phyloP scores from a whole-genome alignment of 1,140 invertebrate genomes.

The Aplysia californica region DNA sequence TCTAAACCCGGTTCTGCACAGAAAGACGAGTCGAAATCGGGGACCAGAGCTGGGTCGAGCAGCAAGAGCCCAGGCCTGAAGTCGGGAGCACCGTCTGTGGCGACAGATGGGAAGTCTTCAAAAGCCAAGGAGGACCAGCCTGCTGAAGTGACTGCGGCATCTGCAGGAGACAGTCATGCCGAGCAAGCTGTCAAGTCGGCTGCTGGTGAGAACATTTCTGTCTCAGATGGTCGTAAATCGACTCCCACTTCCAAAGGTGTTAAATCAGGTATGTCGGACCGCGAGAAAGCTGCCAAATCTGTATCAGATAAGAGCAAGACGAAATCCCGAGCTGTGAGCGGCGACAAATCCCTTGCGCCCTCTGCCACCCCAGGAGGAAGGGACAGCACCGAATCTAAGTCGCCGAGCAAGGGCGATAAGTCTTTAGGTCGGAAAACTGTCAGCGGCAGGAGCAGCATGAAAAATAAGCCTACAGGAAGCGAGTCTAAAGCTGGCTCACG shows the following conservation, averaged over 20 bases:
- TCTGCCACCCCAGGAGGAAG: neutral
- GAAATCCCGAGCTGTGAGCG: neutral
- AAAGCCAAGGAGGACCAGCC: too few species aligned
- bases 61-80: too few species aligned
- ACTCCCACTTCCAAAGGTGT: neutral
- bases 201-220: too few species aligned
- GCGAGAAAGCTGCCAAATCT: neutral
- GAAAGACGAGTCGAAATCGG: too few species aligned
- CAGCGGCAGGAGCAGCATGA: conserved; percentile 5
- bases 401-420: neutral
- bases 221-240: neutral
- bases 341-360: neutral
- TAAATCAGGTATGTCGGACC: neutral
- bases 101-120: too few species aligned
- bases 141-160: too few species aligned
- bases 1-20: too few species aligned
- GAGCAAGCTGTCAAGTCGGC: too few species aligned
- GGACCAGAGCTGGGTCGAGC: too few species aligned
- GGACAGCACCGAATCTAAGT: neutral
- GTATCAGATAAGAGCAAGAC: neutral
- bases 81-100: too few species aligned
- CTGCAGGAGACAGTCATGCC: too few species aligned
- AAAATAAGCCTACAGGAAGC: neutral
- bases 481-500: conserved; percentile 4
- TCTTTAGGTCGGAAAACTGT: neutral